phyloP scores from a whole-genome alignment of 2,113 vertebrate species.

The Corydoras maculifer region DNA sequence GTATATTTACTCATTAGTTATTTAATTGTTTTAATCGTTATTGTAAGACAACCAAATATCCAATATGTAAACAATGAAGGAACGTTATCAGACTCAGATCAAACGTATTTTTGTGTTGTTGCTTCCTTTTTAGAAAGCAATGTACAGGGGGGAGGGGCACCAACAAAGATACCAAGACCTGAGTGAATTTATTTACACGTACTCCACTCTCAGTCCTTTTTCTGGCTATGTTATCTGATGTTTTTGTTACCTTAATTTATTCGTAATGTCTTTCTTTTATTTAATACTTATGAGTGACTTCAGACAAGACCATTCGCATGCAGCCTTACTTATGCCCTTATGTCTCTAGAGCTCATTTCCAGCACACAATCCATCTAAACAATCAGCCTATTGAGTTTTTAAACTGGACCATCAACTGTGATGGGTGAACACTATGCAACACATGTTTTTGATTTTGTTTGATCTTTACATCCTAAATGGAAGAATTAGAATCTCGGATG shows the following conservation, averaged over 20 bases:
- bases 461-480: not conserved
- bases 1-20: constrained; percentile 48
- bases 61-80: constrained; percentile 43
- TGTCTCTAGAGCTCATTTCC: no score
- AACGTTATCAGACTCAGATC: constrained; percentile 36
- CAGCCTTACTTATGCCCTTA: constrained; percentile 28
- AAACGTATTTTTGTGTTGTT: constrained; percentile 23
- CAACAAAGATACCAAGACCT: constrained; percentile 23
- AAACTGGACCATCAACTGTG: constrained; percentile 39
- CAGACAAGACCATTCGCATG: constrained; percentile 34
- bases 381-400: constrained; percentile 9
- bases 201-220: constrained; percentile 50
- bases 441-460: not conserved
- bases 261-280: constrained; percentile 31
- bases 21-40: constrained; percentile 45
- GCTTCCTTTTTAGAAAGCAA: constrained; percentile 15
- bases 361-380: constrained; percentile 5
- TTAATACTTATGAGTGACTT: constrained; percentile 37
- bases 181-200: constrained; percentile 37
- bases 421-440: constrained; percentile 39
- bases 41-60: constrained; percentile 42
- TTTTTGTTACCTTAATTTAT: constrained; percentile 46
- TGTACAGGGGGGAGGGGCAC: constrained; percentile 10
- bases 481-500: constrained; percentile 6
- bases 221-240: constrained; percentile 37